Evolutionary conservation across 2,113 vertebrate genomes (phyloP).

Genomic region (Chascanopsetta lugubris): DNA sequence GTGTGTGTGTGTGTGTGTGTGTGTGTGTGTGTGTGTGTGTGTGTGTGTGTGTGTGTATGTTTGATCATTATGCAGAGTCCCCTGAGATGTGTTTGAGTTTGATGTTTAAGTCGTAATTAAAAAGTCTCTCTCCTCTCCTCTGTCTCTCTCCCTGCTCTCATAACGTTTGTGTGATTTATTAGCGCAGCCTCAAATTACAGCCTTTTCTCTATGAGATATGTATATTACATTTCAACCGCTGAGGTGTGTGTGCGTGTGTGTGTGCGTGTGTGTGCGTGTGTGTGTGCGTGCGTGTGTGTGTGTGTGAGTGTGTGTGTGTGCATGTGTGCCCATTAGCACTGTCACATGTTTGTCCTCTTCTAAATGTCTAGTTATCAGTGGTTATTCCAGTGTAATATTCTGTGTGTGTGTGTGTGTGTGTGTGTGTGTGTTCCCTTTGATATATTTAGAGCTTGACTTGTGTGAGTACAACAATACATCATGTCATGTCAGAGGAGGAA

Average conservation of each 20-base stretch:
- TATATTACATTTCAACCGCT: slow-evolving; percentile 48
- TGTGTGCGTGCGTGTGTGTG: slow-evolving; percentile 10
- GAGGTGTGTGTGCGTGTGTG: slow-evolving; percentile 25
- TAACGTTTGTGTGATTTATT: slow-evolving; percentile 80
- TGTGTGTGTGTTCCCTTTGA: slow-evolving; percentile 21
- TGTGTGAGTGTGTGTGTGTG: slow-evolving; percentile 9
- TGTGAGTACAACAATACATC: slow-evolving; percentile 16
- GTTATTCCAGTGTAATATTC: neutral
- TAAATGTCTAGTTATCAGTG: slow-evolving; percentile 32
- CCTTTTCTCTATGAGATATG: slow-evolving; percentile 25
- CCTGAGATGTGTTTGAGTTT: slow-evolving; percentile 73
- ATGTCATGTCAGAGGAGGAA: slow-evolving; percentile 7
- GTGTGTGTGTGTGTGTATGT: slow-evolving; percentile 2
- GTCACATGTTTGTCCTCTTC: slow-evolving; percentile 25
- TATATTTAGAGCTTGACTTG: slow-evolving; percentile 11
- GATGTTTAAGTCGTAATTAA: slow-evolving; percentile 83
- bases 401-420: neutral
- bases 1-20: neutral
- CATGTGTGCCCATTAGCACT: slow-evolving; percentile 15
- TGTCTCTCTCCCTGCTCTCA: slow-evolving; percentile 62
- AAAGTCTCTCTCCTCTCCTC: slow-evolving; percentile 74
- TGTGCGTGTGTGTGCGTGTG: slow-evolving; percentile 20
- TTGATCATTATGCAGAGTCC: slow-evolving; percentile 75
- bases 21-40: neutral
- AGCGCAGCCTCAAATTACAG: slow-evolving; percentile 56